Conservation (phyloP, 1,140 invertebrate species). For the Anastrepha ludens region DNA sequence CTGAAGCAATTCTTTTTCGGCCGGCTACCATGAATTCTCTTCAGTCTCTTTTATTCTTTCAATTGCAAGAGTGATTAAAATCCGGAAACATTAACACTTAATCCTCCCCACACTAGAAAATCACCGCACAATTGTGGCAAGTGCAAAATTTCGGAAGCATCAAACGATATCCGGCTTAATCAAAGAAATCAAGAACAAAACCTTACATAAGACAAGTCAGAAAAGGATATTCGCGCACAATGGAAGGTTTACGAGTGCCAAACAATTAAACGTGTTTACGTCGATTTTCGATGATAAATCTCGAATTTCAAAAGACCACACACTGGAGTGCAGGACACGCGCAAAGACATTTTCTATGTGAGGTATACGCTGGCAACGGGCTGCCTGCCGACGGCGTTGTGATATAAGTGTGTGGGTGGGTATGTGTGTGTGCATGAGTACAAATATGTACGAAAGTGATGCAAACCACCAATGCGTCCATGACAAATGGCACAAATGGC, state of each 20-base stretch:
- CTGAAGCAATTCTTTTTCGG: too few species aligned
- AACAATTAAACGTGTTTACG: neutral
- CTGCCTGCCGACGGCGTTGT: neutral
- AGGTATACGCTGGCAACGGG: neutral
- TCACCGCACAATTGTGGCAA: neutral
- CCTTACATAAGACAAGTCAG: neutral
- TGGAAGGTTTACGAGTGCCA: slow-evolving; percentile 7
- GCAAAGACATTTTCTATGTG: neutral
- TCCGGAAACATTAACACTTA: neutral
- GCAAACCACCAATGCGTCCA: slow-evolving; percentile 9
- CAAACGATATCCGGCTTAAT: neutral
- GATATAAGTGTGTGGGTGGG: neutral
- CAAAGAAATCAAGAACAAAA: slow-evolving; percentile 3
- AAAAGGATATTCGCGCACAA: neutral
- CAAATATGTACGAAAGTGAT: neutral
- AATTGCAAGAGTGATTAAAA: neutral
- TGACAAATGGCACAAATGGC: slow-evolving; percentile 39
- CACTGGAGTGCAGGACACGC: neutral
- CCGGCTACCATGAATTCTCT: too few species aligned
- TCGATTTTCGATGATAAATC: neutral
- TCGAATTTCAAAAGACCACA: neutral
- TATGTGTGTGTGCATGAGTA: neutral
- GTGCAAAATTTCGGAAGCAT: neutral
- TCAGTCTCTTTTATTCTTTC: too few species aligned
- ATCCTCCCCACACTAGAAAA: neutral